A percentile compares a stretch with the other conserved stretches of the same genome.
phyloP scores from a whole-genome alignment of 2,888 invertebrate genomes.

The Eurytoma californica region DNA sequence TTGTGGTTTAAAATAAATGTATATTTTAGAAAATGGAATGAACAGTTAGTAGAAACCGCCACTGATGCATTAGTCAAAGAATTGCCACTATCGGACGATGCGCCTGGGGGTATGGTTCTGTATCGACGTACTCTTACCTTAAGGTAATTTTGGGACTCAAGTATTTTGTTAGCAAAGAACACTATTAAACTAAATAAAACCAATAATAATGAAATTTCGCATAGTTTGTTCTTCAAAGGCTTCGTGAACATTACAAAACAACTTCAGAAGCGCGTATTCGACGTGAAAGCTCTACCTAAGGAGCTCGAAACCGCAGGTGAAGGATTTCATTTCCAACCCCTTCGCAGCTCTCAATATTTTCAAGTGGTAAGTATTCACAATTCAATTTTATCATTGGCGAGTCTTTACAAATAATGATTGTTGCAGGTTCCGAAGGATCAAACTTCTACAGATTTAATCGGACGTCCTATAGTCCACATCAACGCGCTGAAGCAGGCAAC shows the following conservation, averaged over 20 bases:
- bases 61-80: slow-evolving; percentile 83
- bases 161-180: neutral
- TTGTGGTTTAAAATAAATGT: neutral
- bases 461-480: slow-evolving; percentile 85
- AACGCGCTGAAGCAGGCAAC: slow-evolving; percentile 91
- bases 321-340: slow-evolving; percentile 78
- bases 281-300: slow-evolving; percentile 76
- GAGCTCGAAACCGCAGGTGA: slow-evolving; percentile 68
- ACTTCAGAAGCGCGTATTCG: neutral
- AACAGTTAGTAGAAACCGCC: slow-evolving; percentile 79
- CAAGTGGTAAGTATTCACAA: slow-evolving; percentile 70
- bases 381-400: no score
- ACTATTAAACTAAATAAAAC: slow-evolving; percentile 30
- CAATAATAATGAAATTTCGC: slow-evolving; percentile 35
- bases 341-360: slow-evolving; percentile 85
- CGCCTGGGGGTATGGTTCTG: slow-evolving; percentile 89
- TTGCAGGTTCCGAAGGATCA: slow-evolving; percentile 76
- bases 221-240: slow-evolving; percentile 83
- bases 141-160: slow-evolving; percentile 72
- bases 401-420: neutral
- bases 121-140: slow-evolving; percentile 86
- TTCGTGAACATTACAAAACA: slow-evolving; percentile 79
- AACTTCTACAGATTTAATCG: slow-evolving; percentile 83
- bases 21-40: slow-evolving; percentile 79
- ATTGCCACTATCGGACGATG: slow-evolving; percentile 83